Evolutionary conservation across 1,140 invertebrate species (phyloP), one percentile per base, ranked within the genome.

Genomic region (Matsumurasca onukii): DNA sequence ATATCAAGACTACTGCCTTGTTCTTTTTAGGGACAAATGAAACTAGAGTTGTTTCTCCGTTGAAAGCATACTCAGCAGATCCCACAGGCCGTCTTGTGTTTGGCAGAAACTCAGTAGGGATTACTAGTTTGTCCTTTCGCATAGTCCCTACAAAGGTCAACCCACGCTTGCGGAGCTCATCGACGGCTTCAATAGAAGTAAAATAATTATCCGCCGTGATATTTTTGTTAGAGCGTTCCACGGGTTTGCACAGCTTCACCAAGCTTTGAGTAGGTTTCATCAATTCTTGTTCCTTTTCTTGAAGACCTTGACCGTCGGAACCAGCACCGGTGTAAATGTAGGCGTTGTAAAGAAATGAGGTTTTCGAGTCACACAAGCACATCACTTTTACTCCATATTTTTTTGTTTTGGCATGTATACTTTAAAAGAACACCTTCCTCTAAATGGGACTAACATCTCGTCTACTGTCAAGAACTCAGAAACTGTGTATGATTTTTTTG

Each of bases 381-480:
- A 63, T 27, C 1, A 72, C 31, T 69, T 72, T 71, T 15, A 72
- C 67, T 9, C 76, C 80, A 71, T 78, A 81, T 69, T 81, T 81
- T 51, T 73, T 75, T 1, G 82, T 34, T 74, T 75, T 3, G 79
- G 78, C 30, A 83, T 80, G 71, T 81, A 82, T 59, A 78, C 73
- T 49, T 75, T 71, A 69, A 82, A 83, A 22, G 24, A 25, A 67
- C 77, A 81, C 25, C 75, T 69, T 24, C 80, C 80, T 48, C 75
- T 64, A 69, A 79, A 81, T 45, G 69, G 63, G 17, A 77, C 66
- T 17, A 82, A 68, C 72, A 78, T 80, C 75, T 82, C 79, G 73
- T 82, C 76, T 61, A 74, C 72, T 30, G 68, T 74, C 25, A 66
- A 17, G n/a, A 49, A 39, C n/a, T 20, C 31, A n/a, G n/a, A 24